Evolutionary conservation across 2,888 invertebrate species (phyloP), one percentile per base, ranked within the genome.

Genomic region (Leptinotarsa rubiginosa): DNA sequence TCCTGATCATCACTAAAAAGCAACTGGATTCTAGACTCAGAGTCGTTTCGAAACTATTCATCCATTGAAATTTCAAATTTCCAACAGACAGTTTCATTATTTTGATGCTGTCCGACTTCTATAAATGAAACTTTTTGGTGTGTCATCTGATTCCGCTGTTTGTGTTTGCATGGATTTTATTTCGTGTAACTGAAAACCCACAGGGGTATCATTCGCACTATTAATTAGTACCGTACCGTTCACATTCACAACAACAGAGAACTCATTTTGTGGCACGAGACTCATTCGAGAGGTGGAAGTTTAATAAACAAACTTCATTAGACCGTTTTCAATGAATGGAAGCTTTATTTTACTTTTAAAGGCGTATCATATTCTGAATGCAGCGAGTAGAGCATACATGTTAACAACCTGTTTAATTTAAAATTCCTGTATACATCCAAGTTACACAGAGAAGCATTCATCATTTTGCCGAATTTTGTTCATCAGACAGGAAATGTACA

Each of bases 321-420:
- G 79, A 70, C 78, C 67, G 78, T 74, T 77, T 75, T 72, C 68
- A 71, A 82, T 82, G 82, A 82, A 82, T 81, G 80, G 76, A 65
- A 64, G 76, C 82, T 80, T 82, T 83, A 81, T 82, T 76, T 76
- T 73, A 76, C 76, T 81, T 81, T 81, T 80, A 74, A 81, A 83
- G 79, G 78, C 82, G 78, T 79, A 82, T 80, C 82, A 78, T 80
- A 81, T 81, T 82, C 79, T 80, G 76, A 81, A 81, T 81, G 82
- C 79, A 77, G 82, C 82, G 81, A 80, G 80, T 78, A 82, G 80
- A 80, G 79, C 81, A 82, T 79, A 82, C 81, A 83, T 82, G 82
- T 80, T 82, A 81, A 82, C 83, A 82, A 83, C 82, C 83, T 83
- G 83, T 83, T 82, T 81, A 80, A 83, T 83, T 83, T 82, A 82